Evolutionary conservation across 2,113 vertebrate genomes (phyloP).

Genomic region (Rafetus swinhoei): DNA sequence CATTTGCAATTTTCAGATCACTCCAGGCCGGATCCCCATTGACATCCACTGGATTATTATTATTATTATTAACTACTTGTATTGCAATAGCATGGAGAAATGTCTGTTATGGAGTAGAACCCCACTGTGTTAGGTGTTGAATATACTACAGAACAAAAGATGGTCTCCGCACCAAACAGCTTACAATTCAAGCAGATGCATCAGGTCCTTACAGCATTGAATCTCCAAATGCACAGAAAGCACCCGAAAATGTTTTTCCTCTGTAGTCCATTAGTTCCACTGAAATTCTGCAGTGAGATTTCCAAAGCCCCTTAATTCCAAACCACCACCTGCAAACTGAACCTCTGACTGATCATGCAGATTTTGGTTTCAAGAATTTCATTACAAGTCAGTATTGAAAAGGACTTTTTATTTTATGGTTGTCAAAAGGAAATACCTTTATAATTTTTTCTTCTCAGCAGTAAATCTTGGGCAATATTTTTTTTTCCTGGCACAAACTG

Average conservation of each 20-base stretch:
- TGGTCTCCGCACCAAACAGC: neutral
- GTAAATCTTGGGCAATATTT: constrained; percentile 2
- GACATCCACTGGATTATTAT: fast-evolving
- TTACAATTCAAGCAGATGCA: neutral
- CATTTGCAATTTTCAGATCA: neutral
- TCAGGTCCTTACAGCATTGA: neutral
- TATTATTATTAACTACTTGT: neutral
- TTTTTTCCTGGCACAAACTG: constrained; percentile 7
- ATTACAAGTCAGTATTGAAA: neutral
- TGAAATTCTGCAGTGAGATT: neutral
- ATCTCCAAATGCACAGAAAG: neutral
- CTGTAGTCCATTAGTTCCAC: neutral
- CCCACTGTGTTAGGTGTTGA: neutral
- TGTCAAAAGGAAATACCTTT: constrained; percentile 24
- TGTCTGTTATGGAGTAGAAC: neutral
- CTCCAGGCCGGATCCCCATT: neutral
- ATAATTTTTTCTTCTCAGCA: constrained; percentile 15
- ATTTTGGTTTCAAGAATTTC: neutral
- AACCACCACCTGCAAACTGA: neutral
- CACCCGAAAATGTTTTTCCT: neutral
- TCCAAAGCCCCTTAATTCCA: fast-evolving
- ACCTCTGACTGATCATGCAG: constrained; percentile 1
- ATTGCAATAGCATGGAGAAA: neutral
- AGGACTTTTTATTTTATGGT: neutral
- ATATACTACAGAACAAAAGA: neutral